phyloP scores from a whole-genome alignment of 2,888 invertebrate species.

The Protophormia terraenovae region DNA sequence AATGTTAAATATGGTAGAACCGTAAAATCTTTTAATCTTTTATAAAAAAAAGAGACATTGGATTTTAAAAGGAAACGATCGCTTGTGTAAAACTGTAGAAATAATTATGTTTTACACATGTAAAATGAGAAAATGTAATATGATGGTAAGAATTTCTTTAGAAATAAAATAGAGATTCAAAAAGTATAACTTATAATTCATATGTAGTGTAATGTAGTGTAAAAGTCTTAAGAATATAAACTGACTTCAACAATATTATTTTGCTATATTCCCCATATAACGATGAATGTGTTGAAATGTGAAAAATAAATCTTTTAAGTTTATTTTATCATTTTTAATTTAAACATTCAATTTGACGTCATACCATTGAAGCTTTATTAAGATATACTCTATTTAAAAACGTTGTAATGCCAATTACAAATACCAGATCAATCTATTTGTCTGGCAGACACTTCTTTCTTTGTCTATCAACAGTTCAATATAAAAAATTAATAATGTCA shows the following conservation, averaged over 20 bases:
- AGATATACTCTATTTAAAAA: background rate
- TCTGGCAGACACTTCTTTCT: too few relatives aligned
- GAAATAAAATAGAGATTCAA: too few relatives aligned
- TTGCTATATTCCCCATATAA: too few relatives aligned
- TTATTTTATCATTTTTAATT: background rate
- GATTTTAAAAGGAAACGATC: background rate
- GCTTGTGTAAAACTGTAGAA: background rate
- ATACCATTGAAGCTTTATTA: background rate
- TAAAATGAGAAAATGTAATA: background rate
- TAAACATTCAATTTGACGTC: slow-evolving; percentile 1
- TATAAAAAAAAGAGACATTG: background rate
- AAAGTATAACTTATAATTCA: too few relatives aligned
- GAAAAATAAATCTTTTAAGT: background rate
- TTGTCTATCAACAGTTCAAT: slow-evolving; percentile 33
- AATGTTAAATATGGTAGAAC: background rate
- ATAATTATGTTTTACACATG: background rate
- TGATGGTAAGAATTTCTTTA: too few relatives aligned
- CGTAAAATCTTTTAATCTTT: slow-evolving; percentile 30
- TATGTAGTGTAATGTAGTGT: too few relatives aligned
- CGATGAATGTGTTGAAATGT: background rate
- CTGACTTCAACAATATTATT: too few relatives aligned
- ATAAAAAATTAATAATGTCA: slow-evolving; percentile 39
- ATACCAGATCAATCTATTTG: slow-evolving; percentile 4
- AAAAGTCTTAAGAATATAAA: too few relatives aligned
- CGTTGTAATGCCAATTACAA: background rate